Evolutionary conservation across 30 jellyfish, hydroid and myxozoan species (phyloP).

Genomic region (Clytia hemisphaerica): DNA sequence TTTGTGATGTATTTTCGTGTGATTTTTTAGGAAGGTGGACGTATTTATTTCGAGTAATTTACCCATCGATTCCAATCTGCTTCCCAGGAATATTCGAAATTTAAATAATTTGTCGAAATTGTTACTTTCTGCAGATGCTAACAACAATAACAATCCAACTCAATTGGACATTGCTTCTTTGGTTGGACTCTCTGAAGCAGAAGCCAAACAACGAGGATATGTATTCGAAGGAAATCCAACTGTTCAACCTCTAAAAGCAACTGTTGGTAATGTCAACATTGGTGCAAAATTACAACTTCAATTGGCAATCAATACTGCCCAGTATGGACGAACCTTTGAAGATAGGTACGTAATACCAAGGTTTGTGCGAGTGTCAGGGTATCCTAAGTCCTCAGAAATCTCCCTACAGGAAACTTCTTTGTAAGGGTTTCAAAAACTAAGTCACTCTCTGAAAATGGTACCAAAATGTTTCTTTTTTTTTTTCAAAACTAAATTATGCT

Average conservation of each 20-base stretch:
- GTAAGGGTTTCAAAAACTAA: no score
- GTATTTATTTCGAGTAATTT: no score
- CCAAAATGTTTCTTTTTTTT: no score
- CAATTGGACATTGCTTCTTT: slow-evolving; percentile 47
- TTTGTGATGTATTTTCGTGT: no score
- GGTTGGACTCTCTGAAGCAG: slow-evolving; percentile 63
- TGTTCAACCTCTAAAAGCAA: slow-evolving; percentile 51
- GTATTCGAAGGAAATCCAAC: slow-evolving; percentile 75
- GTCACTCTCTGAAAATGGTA: no score
- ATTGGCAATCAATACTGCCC: slow-evolving; percentile 95
- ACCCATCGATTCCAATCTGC: no score
- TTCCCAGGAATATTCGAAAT: no score
- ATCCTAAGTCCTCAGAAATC: no score
- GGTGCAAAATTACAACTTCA: slow-evolving; percentile 52
- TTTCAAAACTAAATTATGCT: no score
- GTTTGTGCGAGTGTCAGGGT: no score
- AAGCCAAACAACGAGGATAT: slow-evolving; percentile 66
- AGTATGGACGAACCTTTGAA: slow-evolving; percentile 87
- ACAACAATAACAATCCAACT: slow-evolving; percentile 38
- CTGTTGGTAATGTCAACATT: not conserved
- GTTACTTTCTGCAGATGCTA: not conserved
- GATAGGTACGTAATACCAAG: slow-evolving; percentile 59
- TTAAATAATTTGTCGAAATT: not conserved
- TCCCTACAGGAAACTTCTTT: no score
- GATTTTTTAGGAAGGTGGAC: no score